These are phyloP conservation scores for Cassiopea xamachana DNA, from an alignment of 30 jellyfish, hydroid and myxozoan genomes.

Conservation along the genomic window DNA sequence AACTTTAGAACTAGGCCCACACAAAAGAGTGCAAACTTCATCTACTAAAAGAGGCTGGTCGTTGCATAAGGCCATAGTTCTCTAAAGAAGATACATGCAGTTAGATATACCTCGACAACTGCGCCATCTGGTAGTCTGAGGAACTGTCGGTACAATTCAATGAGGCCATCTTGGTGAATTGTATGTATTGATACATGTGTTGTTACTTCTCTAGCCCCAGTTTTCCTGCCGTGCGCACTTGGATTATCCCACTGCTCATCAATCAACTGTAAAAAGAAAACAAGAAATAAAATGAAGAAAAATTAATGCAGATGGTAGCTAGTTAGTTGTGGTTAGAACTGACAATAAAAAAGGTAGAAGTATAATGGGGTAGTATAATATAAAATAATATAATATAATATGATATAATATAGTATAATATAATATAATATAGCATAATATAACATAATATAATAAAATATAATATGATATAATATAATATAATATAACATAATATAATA, in stretches of 20 bases:
- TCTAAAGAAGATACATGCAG: background rate
- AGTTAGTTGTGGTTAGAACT: too few species aligned
- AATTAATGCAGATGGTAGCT: too few species aligned
- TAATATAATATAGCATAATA: too few species aligned
- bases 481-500: too few species aligned
- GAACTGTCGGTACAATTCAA: constrained; percentile 91
- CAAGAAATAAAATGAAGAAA: background rate
- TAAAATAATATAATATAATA: too few species aligned
- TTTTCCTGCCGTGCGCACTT: constrained; percentile 70
- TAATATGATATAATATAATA: too few species aligned
- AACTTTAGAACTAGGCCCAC: too few species aligned
- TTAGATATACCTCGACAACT: constrained; percentile 78
- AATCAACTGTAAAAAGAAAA: constrained; percentile 33
- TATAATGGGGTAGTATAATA: too few species aligned
- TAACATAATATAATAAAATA: too few species aligned
- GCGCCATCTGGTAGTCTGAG: constrained; percentile 93
- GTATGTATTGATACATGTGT: constrained; percentile 91
- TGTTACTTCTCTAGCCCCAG: constrained; percentile 86
- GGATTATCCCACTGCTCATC: constrained; percentile 85
- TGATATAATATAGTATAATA: too few species aligned
- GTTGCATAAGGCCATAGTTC: background rate
- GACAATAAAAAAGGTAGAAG: too few species aligned
- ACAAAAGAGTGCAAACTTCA: too few species aligned
- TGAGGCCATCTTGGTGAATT: constrained; percentile 89
- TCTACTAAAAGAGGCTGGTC: background rate